Base-by-base conservation (phyloP, 2,113 vertebrate species). In the Candoia aspera region DNA sequence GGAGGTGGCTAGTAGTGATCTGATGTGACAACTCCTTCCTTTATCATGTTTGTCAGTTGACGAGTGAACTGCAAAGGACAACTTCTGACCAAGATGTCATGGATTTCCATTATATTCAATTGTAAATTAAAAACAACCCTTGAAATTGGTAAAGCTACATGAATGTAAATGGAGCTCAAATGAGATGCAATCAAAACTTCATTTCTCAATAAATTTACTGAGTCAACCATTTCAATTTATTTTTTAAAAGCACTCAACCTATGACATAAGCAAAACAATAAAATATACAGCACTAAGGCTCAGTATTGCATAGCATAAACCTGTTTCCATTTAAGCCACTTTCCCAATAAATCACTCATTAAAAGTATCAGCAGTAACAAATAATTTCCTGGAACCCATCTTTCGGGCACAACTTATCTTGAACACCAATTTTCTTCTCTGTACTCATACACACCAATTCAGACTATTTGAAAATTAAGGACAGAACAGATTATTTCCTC, bases 201-300 rank as follows among this genome's bases (percentile, higher is more conserved):
- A 62, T 37, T 46, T 88, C 87, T 91, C 49, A 33, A 55, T 55
- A 92, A 88, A 89, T 86, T 88, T 93, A 84, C 3, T 73, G 42
- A 90, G 8, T 84, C 88, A 26, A 3, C 60, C 24, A 3, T 91
- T 93, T 42, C 86, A 4, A 85, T 90, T 13, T 53, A 55, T 93
- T 92, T 86, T 68, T 93, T 83, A 86, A 85, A 93, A 89, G 4
- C 24, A 54, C 2, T 88, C 91, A 92, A 37, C 84, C 46, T 85
- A 92, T 83, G 8, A 68, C 91, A 23, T 79, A 93, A 87, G 85
- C 10, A 94, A 88, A 83, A 94, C 37, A 92, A 12, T 64, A 92
- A 93, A 93, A 92, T 64, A 87, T 2, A 84, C 0, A 92, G 3
- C 26, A 6, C 4, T 68, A n/a, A 93, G 93, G 90, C 54, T 55